phyloP scores from a whole-genome alignment of 2,888 invertebrate species.

The Julus scanicus region DNA sequence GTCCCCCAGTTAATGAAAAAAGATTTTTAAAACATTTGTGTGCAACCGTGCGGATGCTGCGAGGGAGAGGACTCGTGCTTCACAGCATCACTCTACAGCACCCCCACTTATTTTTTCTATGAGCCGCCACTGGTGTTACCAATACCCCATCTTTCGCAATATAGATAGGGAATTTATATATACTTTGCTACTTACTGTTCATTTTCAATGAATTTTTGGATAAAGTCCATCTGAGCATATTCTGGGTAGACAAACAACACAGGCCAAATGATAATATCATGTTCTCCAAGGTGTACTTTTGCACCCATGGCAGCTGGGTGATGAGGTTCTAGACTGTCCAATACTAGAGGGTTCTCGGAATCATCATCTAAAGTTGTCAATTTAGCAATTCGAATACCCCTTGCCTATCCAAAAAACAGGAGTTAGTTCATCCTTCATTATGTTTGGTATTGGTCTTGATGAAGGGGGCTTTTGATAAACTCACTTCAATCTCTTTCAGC shows the following conservation, averaged over 20 bases:
- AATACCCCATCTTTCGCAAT: too few relatives aligned
- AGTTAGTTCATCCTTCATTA: not conserved
- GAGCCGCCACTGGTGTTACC: too few relatives aligned
- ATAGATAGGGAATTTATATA: too few relatives aligned
- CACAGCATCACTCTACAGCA: too few relatives aligned
- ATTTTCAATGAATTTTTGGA: conserved; percentile 82
- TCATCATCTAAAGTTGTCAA: not conserved
- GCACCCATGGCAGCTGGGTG: conserved; percentile 54
- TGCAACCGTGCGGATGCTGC: too few relatives aligned
- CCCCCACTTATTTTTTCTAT: too few relatives aligned
- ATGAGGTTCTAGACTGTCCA: conserved; percentile 50
- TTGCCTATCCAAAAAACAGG: not conserved
- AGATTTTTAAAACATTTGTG: too few relatives aligned
- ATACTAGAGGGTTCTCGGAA: not conserved
- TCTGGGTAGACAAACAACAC: conserved; percentile 90
- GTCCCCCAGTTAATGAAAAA: too few relatives aligned
- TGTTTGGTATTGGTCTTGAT: too few relatives aligned
- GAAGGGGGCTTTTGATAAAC: too few relatives aligned
- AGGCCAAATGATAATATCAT: conserved; percentile 81
- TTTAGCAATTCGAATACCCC: conserved; percentile 30
- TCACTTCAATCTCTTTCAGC: conserved; percentile 45
- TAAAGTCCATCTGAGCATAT: conserved; percentile 85
- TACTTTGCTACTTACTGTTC: conserved; percentile 69
- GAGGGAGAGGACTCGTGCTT: too few relatives aligned
- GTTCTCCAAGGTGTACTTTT: conserved; percentile 66